Base-by-base conservation (phyloP, 2,888 invertebrate species). In the Cantharis flavilabris region DNA sequence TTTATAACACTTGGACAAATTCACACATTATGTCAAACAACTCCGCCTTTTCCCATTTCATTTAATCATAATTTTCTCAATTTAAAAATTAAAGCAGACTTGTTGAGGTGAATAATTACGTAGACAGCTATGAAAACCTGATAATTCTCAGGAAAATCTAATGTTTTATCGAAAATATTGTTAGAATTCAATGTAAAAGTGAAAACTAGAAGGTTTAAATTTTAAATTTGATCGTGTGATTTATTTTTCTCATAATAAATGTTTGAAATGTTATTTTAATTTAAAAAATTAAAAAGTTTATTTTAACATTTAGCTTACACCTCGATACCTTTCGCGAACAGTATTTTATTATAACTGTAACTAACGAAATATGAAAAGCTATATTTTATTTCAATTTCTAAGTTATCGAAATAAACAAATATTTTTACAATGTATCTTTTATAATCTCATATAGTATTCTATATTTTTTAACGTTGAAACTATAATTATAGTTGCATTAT, bases 21-120 rank as follows among this genome's bases (percentile, higher is more conserved):
- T 79, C 79, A 73, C 79, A 79, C 79, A 75, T 73, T 74, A 72
- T 72, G 79, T 79, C 79, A 64, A 65, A 72, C 16, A 18, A 49
- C 72, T 64, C 72, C 72, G 67, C 77, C 77, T 74, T 71, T 70
- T 26, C 14, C 13, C 69, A 65, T 23, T 70, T 65, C 62, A 70
- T 73, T 71, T 64, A 49, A 65, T 71, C 11, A 9, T 13, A n/a
- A 18, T 13, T 67, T 67, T 16, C 16, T 26, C 13, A 20, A 23
- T 67, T 67, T 67, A 67, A 67, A 14, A 20, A 23, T 67, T 23
- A n/a, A 67, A 23, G 4, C 4, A 13, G 20, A n/a, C 5, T n/a
- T 49, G n/a, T 49, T 49, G n/a, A 49, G 13, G 49, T n/a, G 49
- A 49, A 49, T 49, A 49, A 49, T 49, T 49, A n/a, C n/a, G 49